Evolutionary conservation across 2,888 invertebrate species (phyloP), one percentile per base, ranked within the genome.

Genomic region (Pristionchus arcanus): DNA sequence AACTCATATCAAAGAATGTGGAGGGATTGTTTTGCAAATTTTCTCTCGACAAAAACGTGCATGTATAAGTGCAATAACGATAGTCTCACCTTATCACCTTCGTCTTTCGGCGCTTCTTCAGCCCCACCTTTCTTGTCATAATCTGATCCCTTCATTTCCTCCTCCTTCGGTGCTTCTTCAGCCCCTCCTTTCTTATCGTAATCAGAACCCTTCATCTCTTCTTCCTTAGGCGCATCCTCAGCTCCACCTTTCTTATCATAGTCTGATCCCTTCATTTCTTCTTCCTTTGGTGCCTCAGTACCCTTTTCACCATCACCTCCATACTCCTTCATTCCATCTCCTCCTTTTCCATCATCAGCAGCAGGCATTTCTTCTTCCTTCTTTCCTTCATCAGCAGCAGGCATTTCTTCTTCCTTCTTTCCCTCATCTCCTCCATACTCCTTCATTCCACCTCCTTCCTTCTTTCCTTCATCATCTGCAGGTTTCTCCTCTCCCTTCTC

Each of bases 251-350:
- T 84, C 21, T 84, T 59, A n/a, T 55, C 84, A 16, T 59, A 53
- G 28, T 59, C 84, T 4, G 53, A 84, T 59, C 55, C 84, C 55
- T 84, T 84, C 34, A 25, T 34, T 28, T 31, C 53, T 37, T 53
- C 84, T 31, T 84, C 34, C 31, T 28, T 53, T 28, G 53, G 28
- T n/a, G 34, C 77, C 15, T 53, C 55, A 55, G 84, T 28, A 31
- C 3, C 55, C 15, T 84, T 42, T 16, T 84, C 84, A n/a, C 84
- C 84, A 63, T 86, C 66, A 19, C 86, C 86, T 86, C 86, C 86
- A 55, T 84, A 84, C 42, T 84, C 84, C n/a, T 84, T 84, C 55
- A 34, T 42, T 55, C 84, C 84, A 55, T 31, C 84, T 19, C 81
- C 81, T 0, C 25, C 25, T 31, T 84, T 55, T 31, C 31, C 31